phyloP scores from a whole-genome alignment of 2,888 invertebrate genomes.

The Maniola hyperantus region DNA sequence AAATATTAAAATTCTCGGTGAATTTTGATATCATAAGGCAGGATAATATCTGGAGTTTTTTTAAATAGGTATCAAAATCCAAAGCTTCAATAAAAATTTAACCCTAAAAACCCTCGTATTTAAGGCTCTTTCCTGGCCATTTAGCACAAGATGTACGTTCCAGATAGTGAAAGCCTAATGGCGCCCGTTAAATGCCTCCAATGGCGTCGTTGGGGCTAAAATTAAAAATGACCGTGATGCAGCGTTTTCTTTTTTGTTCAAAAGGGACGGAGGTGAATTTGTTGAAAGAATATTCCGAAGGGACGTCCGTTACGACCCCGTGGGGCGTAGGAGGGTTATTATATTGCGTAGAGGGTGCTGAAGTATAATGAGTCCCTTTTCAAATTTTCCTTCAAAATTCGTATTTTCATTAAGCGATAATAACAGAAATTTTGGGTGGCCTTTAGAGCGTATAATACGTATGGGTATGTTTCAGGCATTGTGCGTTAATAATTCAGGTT shows the following conservation, averaged over 20 bases:
- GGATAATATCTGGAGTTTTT: too few species aligned
- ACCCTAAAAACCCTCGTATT: slow-evolving; percentile 27
- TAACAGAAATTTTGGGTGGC: slow-evolving; percentile 44
- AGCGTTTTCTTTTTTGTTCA: slow-evolving; percentile 77
- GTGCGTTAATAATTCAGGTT: slow-evolving; percentile 8
- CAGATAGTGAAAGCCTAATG: slow-evolving; percentile 73
- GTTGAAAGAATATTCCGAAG: slow-evolving; percentile 78
- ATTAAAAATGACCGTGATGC: slow-evolving; percentile 80
- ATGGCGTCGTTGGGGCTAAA: slow-evolving; percentile 78
- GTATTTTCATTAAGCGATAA: slow-evolving; percentile 60
- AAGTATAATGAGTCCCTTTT: slow-evolving; percentile 75
- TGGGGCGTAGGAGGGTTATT: slow-evolving; percentile 72
- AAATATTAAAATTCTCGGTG: too few species aligned
- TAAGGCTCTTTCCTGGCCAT: slow-evolving; percentile 62
- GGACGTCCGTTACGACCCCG: slow-evolving; percentile 66
- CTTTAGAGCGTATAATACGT: slow-evolving; percentile 27
- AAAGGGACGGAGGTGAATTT: slow-evolving; percentile 63
- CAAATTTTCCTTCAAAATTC: slow-evolving; percentile 61
- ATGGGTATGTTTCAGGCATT: slow-evolving; percentile 11
- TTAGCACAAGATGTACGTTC: slow-evolving; percentile 50
- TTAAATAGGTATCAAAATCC: slow-evolving; percentile 5
- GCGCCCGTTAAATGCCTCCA: slow-evolving; percentile 70
- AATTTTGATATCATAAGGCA: too few species aligned
- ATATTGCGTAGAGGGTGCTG: slow-evolving; percentile 66
- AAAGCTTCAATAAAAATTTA: slow-evolving; percentile 16